These are phyloP conservation scores for Callimorpha dominula DNA, from an alignment of 2,888 invertebrate genomes.

Conservation along the genomic window DNA sequence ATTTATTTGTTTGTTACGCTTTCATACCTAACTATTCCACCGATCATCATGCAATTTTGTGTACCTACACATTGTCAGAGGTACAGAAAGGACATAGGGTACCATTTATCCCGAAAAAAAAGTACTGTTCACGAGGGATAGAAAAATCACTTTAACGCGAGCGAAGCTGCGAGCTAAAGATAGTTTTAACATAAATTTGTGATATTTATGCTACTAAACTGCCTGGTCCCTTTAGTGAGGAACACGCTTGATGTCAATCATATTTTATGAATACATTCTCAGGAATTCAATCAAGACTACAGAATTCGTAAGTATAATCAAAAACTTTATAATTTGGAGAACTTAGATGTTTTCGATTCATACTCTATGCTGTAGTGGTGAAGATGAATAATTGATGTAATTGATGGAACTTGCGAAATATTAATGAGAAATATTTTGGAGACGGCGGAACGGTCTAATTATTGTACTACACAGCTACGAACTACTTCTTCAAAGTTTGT, in stretches of 20 bases:
- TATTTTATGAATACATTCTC: neutral
- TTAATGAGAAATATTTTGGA: neutral
- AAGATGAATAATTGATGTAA: slow-evolving; percentile 7
- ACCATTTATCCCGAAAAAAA: no score
- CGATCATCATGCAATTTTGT: no score
- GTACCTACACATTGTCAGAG: no score
- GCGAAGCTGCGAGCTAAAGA: no score
- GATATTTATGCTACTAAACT: neutral
- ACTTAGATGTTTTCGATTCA: slow-evolving; percentile 4
- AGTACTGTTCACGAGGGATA: no score
- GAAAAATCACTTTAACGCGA: no score
- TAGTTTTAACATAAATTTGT: neutral
- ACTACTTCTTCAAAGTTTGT: neutral
- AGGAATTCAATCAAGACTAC: neutral
- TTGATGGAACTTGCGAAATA: neutral
- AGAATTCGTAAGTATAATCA: slow-evolving; percentile 6
- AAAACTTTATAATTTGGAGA: slow-evolving; percentile 3
- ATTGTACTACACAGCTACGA: neutral
- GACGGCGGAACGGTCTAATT: neutral
- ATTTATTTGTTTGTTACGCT: no score
- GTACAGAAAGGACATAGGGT: no score
- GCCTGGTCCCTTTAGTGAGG: neutral
- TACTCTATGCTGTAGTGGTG: neutral
- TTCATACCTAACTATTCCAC: no score
- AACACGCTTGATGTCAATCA: neutral